Base-by-base conservation (phyloP, 2,113 vertebrate genomes). In the Salvelinus alpinus region DNA sequence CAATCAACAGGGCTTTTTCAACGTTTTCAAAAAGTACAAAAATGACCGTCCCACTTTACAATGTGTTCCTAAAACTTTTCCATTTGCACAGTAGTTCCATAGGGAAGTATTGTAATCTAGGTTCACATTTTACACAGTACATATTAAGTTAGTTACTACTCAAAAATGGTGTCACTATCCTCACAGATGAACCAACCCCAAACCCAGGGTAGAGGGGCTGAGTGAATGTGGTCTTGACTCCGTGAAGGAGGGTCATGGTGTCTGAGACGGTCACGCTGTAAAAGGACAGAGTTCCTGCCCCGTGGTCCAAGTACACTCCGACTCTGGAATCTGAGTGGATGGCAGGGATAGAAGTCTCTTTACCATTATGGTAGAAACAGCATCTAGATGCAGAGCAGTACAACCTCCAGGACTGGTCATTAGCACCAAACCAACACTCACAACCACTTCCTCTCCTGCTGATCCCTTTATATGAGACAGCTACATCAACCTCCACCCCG, bases 351-450 rank as follows among this genome's bases (percentile, higher is more conserved):
- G 16, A 0, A 13, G 68, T n/a, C 78, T 34, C 86, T 4, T 4
- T 4, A 16, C 87, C 59, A 29, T 82, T 85, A 1, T 93, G 73
- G 83, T 97, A 94, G 81, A 94, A 95, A 9, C 89, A 88, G 74
- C 91, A 91, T 1, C 91, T 75, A 90, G 84, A 82, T 0, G 78
- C 11, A 71, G 75, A 70, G 70, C 89, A 91, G 22, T 34, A 77
- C 31, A 92, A 87, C 38, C 96, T 95, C 96, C 96, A 98, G 6
- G 4, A 4, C 6, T 64, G 25, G 0, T 90, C 44, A 72, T 96
- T 89, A 0, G 89, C 77, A 2, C 93, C 92, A 0, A 91, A 93
- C 76, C 82, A 92, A 78, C 91, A 94, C 0, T 82, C 90, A 11
- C 81, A 66, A 3, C 85, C 71, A 0, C 47, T 84, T 12, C 80